Base-by-base conservation (phyloP, 2,888 invertebrate species). In the Nomada ruficornis region DNA sequence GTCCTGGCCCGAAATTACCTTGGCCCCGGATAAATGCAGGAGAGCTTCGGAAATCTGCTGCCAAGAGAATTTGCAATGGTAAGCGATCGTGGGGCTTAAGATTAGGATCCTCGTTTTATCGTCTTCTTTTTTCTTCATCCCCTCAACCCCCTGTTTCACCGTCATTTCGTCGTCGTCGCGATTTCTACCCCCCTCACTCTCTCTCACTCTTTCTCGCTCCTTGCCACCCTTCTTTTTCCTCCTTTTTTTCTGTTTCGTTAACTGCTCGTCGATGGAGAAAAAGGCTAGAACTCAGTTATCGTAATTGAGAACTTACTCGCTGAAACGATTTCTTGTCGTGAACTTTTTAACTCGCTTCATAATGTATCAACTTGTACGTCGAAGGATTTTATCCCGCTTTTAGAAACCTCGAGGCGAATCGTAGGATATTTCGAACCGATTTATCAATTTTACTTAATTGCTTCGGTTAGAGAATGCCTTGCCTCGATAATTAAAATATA, bases 31-130 rank as follows among this genome's bases (percentile, higher is more conserved):
- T 83, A 83, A 84, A 83, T 69, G 84, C 80, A 54, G 36, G 29
- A 62, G 73, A 64, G 74, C 83, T 77, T 80, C 69, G 65, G 64
- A 76, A 83, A 84, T 77, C 74, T 77, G 80, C 63, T 68, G 70
- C 84, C 73, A 77, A 72, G 80, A 67, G 83, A 84, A 84, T 84
- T 84, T 83, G 84, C 77, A 84, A 84, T 84, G 80, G 84, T 84
- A 84, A 83, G 80, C 75, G 82, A 82, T 83, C 82, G 83, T 59
- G 50, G 44, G 80, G 67, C 77, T 83, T 80, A 83, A 80, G 77
- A 82, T 82, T 74, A 68, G 65, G 69, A 36, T 72, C 62, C 52
- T 62, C 62, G 26, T 50, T 47, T 62, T 67, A 36, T 29, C 26
- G 26, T 62, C 64, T 44, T 9, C 64, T 23, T 42, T 23, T 54